Evolutionary conservation across 2,113 vertebrate species (phyloP), one percentile per base, ranked within the genome.

Genomic region (Ivindomyrus marchei): DNA sequence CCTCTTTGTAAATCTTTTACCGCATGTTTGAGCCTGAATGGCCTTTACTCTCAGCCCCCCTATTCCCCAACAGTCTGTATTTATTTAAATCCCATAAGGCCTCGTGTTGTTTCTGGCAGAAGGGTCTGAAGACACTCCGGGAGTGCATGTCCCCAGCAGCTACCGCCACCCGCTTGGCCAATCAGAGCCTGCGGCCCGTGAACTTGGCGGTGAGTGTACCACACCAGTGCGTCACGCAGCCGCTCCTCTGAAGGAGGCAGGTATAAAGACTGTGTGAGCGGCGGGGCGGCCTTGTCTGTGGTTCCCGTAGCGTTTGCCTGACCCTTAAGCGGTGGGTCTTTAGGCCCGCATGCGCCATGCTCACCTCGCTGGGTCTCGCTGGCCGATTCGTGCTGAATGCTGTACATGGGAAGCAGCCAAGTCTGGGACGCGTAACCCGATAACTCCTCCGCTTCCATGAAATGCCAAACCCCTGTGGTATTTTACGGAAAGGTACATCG

Each of bases 71-170:
- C 31, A 77, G 91, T 84, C 91, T 53, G 92, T 95, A 95, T 95
- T 95, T 96, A 94, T 96, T 95, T 95, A 92, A 96, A 95, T 94
- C 93, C 93, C 94, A 94, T 94, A 94, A 94, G 94, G 91, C 92
- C 93, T 93, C 90, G 92, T 96, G 95, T 95, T 96, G 93, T 95
- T 95, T 95, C 93, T 96, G 94, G 94, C 94, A 92, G 91, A 91
- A 91, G 92, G 90, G 92, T 90, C 90, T 93, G 24, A 27, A 92
- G 92, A 91, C 88, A 91, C 91, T 52, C 89, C 1, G 2, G 88
- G 56, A 88, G 84, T 90, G 46, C 46, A 50, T 91, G 89, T 91
- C 8, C 9, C 90, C 87, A 56, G 77, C 90, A 15, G 70, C 91
- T 93, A 91, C 92, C 85, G 74, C 36, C 87, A 91, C 89, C 90